Evolutionary conservation across 2,888 invertebrate species (phyloP).

Genomic region (Agrotis exclamationis): DNA sequence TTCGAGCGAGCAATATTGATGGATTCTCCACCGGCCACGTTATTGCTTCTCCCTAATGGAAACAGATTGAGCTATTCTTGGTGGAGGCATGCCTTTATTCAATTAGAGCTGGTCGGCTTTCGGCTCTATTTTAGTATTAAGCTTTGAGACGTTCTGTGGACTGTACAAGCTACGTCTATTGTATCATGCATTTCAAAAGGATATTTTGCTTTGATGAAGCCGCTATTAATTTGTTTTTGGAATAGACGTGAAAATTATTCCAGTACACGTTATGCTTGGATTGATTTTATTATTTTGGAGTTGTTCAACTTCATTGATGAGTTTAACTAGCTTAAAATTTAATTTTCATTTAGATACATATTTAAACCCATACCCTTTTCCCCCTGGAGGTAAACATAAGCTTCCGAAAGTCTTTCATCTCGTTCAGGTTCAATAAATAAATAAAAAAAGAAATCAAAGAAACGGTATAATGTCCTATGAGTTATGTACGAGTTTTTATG

Average conservation of each 20-base stretch:
- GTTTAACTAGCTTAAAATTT: too few relatives aligned
- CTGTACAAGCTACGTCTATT: constrained; percentile 8
- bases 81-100: constrained; percentile 61
- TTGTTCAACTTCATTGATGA: not conserved
- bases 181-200: constrained; percentile 29
- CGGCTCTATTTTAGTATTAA: constrained; percentile 61
- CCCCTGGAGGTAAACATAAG: too few relatives aligned
- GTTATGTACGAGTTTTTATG: too few relatives aligned
- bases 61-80: constrained; percentile 70
- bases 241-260: not conserved
- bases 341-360: too few relatives aligned
- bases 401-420: too few relatives aligned
- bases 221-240: constrained; percentile 24
- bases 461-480: too few relatives aligned
- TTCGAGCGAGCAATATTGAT: constrained; percentile 68
- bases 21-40: constrained; percentile 61
- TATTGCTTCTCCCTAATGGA: constrained; percentile 68
- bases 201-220: constrained; percentile 33
- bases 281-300: not conserved
- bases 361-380: too few relatives aligned
- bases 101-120: constrained; percentile 60
- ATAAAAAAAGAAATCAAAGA: too few relatives aligned
- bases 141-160: constrained; percentile 44
- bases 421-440: too few relatives aligned
- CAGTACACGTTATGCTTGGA: not conserved